A percentile compares a stretch with the other conserved stretches of the same genome.
Conservation (phyloP, 2,888 invertebrate genomes). For the Megaustenia siamemsis region DNA sequence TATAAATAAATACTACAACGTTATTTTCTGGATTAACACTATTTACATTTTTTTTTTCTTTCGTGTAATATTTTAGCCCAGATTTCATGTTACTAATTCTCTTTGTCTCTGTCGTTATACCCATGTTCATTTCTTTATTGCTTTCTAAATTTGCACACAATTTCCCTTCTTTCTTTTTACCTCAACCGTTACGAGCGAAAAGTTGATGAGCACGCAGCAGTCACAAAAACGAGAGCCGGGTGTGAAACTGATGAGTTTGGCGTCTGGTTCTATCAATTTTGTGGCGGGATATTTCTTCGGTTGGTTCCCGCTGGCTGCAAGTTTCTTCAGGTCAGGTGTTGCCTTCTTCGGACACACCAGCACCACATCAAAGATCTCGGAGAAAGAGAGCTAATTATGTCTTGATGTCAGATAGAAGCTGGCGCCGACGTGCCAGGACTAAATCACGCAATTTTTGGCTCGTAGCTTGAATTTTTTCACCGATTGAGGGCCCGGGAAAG, state of each 20-base stretch:
- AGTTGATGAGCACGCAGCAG: slow-evolving; percentile 12
- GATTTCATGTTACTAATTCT: too few relatives aligned
- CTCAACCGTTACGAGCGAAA: background rate
- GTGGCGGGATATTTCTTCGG: slow-evolving; percentile 42
- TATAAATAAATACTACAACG: too few relatives aligned
- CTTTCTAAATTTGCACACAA: background rate
- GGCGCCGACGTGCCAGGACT: background rate
- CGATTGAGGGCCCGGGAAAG: background rate
- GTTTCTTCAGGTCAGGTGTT: slow-evolving; percentile 41
- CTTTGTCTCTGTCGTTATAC: too few relatives aligned
- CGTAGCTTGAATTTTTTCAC: too few relatives aligned
- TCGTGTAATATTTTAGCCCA: too few relatives aligned
- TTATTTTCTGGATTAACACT: background rate
- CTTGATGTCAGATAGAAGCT: background rate
- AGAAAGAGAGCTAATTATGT: slow-evolving; percentile 29
- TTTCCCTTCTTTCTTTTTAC: background rate
- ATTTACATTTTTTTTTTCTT: background rate
- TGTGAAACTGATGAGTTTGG: slow-evolving; percentile 25
- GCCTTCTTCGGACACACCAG: slow-evolving; percentile 33
- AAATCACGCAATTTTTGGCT: background rate
- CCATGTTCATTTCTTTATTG: too few relatives aligned
- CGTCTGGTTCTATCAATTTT: slow-evolving; percentile 44
- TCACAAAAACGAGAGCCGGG: slow-evolving; percentile 6
- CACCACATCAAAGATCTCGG: slow-evolving; percentile 14
- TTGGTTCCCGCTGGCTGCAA: slow-evolving; percentile 44